Conservation (phyloP, 2,113 vertebrate genomes). For the Collichthys lucidus region DNA sequence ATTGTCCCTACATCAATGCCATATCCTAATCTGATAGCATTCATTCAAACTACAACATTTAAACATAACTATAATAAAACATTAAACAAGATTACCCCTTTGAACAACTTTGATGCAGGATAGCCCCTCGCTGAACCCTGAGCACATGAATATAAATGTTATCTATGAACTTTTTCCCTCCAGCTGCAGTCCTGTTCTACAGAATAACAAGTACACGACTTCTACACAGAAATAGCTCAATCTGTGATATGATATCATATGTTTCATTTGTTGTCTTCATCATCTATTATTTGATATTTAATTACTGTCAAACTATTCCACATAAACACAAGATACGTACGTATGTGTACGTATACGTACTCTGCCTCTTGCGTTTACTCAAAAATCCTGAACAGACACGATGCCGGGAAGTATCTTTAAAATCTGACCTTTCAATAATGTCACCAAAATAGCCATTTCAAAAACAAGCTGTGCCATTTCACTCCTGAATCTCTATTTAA, state of each 20-base stretch:
- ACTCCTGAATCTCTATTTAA: not conserved
- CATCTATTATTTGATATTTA: conserved; percentile 17
- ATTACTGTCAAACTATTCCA: not conserved
- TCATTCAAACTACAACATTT: not conserved
- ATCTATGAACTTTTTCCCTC: conserved; percentile 7
- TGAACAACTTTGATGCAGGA: not conserved
- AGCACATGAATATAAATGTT: conserved; percentile 7
- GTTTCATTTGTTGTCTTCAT: not conserved
- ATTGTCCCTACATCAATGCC: not conserved
- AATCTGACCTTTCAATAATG: conserved; percentile 19
- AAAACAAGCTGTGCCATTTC: not conserved
- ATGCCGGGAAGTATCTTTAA: not conserved
- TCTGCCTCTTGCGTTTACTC: too few species aligned
- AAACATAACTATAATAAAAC: too few species aligned
- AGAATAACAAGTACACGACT: not conserved
- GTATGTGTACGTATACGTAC: too few species aligned
- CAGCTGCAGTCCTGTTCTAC: not conserved
- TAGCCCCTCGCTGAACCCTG: conserved; percentile 5
- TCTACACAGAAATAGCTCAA: not conserved
- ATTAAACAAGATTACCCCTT: not conserved
- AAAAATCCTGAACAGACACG: too few species aligned
- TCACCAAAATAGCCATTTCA: not conserved
- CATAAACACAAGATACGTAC: not conserved
- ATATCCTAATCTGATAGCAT: not conserved
- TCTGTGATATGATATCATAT: not conserved